Evolutionary conservation across 1,140 invertebrate species (phyloP), one percentile per base, ranked within the genome.

Genomic region (Drosophila littoralis): DNA sequence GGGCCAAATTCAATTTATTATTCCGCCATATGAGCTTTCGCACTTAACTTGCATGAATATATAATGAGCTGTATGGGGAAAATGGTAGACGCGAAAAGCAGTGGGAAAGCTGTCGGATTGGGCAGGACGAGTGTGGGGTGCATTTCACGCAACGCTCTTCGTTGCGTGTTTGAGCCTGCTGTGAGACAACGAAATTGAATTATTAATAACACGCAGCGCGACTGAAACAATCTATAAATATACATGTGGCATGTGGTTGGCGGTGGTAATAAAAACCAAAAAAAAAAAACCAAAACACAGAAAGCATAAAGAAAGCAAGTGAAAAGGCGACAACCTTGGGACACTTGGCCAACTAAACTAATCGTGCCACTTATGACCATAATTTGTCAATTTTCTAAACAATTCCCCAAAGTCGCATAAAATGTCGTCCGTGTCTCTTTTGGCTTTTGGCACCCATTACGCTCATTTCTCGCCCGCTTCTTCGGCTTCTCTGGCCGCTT

Each of bases 321-420:
- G 72, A 52, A 70, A 67, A 64, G 57, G 65, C 75, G 66, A 71
- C 73, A 88, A 69, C 77, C 76, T 76, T 76, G 81, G 36, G 67
- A 58, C 66, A 77, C 50, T 60, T 68, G 54, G 65, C 50, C 54
- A 45, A 13, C 59, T 75, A 68, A 65, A 83, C 79, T 89, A 88
- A 88, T 83, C 84, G 84, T 74, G 76, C 77, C 84, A 89, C 83
- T 88, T 89, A 88, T 65, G 77, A 73, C 60, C 73, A 80, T 89
- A 89, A 88, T 88, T 88, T 89, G 83, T 89, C 83, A 89, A 89
- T 88, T 88, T 88, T 88, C 83, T 81, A 88, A 88, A 80, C 79
- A 88, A 88, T 89, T 89, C 80, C 77, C 80, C 28, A 65, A 73
- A 77, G 70, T 71, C 70, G 64, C 82, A 86, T 85, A 86, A 85